phyloP scores from a whole-genome alignment of 2,888 invertebrate species.

The Lepidocyrtinus sp. region DNA sequence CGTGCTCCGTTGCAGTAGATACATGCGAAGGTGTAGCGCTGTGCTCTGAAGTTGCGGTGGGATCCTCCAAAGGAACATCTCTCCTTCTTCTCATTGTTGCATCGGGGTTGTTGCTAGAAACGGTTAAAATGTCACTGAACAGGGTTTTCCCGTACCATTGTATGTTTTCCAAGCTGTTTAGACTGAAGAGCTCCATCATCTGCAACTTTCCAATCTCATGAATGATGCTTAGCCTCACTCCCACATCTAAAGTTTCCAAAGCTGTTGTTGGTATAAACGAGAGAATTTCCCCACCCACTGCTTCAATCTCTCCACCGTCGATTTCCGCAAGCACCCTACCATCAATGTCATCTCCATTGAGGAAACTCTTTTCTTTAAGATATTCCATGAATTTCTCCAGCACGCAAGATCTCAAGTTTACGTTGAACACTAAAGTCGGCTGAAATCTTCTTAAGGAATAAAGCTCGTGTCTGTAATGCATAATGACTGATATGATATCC shows the following conservation, averaged over 20 bases:
- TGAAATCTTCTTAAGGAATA: conserved; percentile 53
- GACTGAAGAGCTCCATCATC: conserved; percentile 61
- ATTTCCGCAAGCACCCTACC: conserved; percentile 55
- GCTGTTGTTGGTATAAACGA: conserved; percentile 60
- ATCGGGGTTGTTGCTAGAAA: not conserved
- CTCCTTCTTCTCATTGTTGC: conserved; percentile 6
- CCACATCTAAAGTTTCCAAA: conserved; percentile 42
- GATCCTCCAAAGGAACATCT: not conserved
- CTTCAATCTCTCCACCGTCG: conserved; percentile 61
- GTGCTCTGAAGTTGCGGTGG: not conserved
- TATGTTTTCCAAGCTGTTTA: conserved; percentile 52
- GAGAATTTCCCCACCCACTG: conserved; percentile 67
- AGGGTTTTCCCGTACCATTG: conserved; percentile 63
- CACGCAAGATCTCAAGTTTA: conserved; percentile 63
- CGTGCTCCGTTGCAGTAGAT: not conserved
- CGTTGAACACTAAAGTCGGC: conserved; percentile 55
- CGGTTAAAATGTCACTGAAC: conserved; percentile 45
- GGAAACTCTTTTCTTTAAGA: conserved; percentile 51
- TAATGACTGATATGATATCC: conserved; percentile 62
- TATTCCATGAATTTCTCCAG: conserved; percentile 63
- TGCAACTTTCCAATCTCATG: conserved; percentile 65
- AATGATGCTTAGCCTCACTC: conserved; percentile 51
- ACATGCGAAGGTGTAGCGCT: not conserved
- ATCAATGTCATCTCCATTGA: conserved; percentile 51
- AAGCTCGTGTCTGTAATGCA: conserved; percentile 62